Evolutionary conservation across 2,888 invertebrate species (phyloP), one percentile per base, ranked within the genome.

Genomic region (Phragmatobia fuliginosa): DNA sequence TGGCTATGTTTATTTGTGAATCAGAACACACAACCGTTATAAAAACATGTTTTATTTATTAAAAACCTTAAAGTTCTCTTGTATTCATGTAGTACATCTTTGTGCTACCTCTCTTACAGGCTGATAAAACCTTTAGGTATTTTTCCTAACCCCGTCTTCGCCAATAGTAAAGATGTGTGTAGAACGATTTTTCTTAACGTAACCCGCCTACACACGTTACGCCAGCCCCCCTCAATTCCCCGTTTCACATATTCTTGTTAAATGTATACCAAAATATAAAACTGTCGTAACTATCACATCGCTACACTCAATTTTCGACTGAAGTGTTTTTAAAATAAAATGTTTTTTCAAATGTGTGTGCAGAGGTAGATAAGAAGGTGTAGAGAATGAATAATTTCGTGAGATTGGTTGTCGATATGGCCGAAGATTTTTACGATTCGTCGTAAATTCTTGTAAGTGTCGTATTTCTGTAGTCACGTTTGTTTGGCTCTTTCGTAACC

Each of bases 111-210:
- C 62, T 28, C 52, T 62, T 45, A 56, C 61, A 70, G 61, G 41
- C 41, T 67, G 62, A 28, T 31, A 71, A 36, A 64, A 32, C 62
- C 56, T 62, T 65, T 73, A 73, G 66, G 68, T 75, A 61, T 67
- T 64, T 71, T 63, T 66, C 56, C 28, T 69, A 62, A 67, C 59
- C 62, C 67, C 67, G 74, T 84, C 85, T 90, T 86, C 87, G 69
- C 92, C 92, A 92, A 92, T 91, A 85, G 88, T 79, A 87, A 82
- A 82, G 84, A 77, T 71, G 77, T 82, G 79, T 75, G 81, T 90
- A 86, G 87, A 83, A 80, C 83, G 84, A 88, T 86, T 89, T 91
- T 91, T 90, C 81, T 76, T 73, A 70, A 79, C 81, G 72, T 73
- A 78, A 77, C 83, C 84, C 84, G 78, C 84, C 84, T 76, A 80